Evolutionary conservation across 1,140 invertebrate genomes (phyloP), one percentile per base, ranked within the genome.

Genomic region (Phortica variegata): DNA sequence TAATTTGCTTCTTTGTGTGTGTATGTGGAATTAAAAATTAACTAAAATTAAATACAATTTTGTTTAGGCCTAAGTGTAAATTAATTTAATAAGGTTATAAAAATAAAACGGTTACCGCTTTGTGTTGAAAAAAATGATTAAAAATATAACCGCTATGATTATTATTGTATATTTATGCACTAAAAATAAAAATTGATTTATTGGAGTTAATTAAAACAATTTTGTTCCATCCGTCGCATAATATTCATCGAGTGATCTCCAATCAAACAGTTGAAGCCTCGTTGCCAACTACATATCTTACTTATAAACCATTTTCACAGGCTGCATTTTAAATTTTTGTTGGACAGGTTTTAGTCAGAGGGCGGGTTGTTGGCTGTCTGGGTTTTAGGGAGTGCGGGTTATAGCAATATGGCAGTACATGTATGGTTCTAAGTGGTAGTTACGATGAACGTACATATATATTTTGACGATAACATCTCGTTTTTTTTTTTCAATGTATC

Each of bases 341-440:
- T 26, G 5, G 23, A 6, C 10, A 6, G 5, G 23, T 26, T 26
- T 26, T 26, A 6, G 10, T 26, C 5, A 26, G 10, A 6, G 23
- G 23, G 10, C 5, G 23, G 23, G 21, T 4, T 19, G 44, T 19
- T 40, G 26, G 36, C 34, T 58, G 50, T 5, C 10, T 26, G 19
- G 29, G 29, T 29, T 32, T 26, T 33, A 43, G 59, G 58, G 63
- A 61, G 53, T 63, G 53, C 41, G 50, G 57, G 57, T 49, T 51
- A 54, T 53, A 56, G 54, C 54, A 56, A 50, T 68, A 68, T 68
- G 63, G 63, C 63, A 68, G 63, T 68, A 68, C 56, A 68, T 34
- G n/a, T 34, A 34, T n/a, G n/a, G n/a, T n/a, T n/a, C n/a, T n/a
- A n/a, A n/a, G n/a, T n/a, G n/a, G n/a, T n/a, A n/a, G n/a, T n/a